phyloP scores from a whole-genome alignment of 2,797 vertebrate species.

The Harpagifer antarcticus region DNA sequence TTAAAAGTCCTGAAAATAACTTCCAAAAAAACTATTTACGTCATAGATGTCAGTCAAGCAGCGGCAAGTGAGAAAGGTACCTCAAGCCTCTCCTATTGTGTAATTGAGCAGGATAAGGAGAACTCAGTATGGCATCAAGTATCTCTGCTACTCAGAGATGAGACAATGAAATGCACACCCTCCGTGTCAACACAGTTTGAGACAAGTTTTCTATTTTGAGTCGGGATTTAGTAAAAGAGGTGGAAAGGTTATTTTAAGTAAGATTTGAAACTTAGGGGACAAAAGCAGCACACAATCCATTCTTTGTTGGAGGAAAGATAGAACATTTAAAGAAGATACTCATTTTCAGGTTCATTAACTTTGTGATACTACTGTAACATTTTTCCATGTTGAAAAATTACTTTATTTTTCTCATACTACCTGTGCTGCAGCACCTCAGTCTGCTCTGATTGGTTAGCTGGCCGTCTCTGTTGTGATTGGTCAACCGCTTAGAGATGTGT shows the following conservation, averaged over 20 bases:
- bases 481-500: too few species aligned
- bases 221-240: slow-evolving; percentile 51
- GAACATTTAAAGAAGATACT: too few species aligned
- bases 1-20: slow-evolving; percentile 8
- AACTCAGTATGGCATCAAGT: slow-evolving; percentile 55
- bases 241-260: slow-evolving; percentile 56
- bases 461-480: too few species aligned
- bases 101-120: slow-evolving; percentile 71
- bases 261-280: slow-evolving; percentile 65
- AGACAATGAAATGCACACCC: slow-evolving; percentile 59
- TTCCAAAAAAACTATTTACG: slow-evolving; percentile 15
- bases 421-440: too few species aligned
- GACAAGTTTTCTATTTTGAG: slow-evolving; percentile 63
- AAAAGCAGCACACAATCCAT: slow-evolving; percentile 1
- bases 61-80: slow-evolving; percentile 25
- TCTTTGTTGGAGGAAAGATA: background rate
- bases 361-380: too few species aligned
- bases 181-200: slow-evolving; percentile 55
- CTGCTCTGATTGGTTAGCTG: too few species aligned
- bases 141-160: slow-evolving; percentile 53
- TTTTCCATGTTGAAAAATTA: too few species aligned
- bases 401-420: too few species aligned
- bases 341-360: too few species aligned
- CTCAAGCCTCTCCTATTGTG: slow-evolving; percentile 53
- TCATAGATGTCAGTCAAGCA: slow-evolving; percentile 28